phyloP scores from a whole-genome alignment of 35 echinoderm and acorn worm species.

The Diadema setosum region DNA sequence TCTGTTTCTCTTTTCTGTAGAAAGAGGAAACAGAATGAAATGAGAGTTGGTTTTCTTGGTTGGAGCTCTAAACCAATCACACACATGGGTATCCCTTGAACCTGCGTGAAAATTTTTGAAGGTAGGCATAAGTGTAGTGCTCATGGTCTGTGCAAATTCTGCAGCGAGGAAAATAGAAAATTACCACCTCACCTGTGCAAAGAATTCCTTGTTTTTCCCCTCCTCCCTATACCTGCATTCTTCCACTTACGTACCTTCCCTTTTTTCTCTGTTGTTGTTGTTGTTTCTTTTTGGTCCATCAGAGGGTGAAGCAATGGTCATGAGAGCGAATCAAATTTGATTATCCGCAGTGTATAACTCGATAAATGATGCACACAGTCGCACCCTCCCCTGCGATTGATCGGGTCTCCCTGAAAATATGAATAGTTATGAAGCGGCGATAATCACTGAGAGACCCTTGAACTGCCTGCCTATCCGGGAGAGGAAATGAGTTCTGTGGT shows the following conservation, averaged over 20 bases:
- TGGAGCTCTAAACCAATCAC: not conserved
- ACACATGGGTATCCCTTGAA: not conserved
- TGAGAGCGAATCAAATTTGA: constrained; percentile 10
- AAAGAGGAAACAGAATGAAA: not conserved
- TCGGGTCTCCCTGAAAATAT: constrained; percentile 8
- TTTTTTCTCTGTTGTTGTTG: not conserved
- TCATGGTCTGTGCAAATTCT: not conserved
- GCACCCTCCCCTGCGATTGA: not conserved
- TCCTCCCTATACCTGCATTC: no score
- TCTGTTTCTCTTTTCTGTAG: no score
- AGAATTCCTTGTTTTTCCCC: no score
- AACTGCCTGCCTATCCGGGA: not conserved
- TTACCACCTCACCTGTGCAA: not conserved
- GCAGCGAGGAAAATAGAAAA: not conserved
- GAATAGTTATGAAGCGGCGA: constrained; percentile 23
- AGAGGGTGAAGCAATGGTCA: not conserved
- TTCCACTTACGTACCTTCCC: not conserved
- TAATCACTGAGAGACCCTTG: not conserved
- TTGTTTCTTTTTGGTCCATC: not conserved
- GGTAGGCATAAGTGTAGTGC: not conserved
- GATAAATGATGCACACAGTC: constrained; percentile 4
- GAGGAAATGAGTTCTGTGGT: constrained; percentile 2
- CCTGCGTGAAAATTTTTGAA: not conserved
- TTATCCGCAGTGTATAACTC: not conserved
- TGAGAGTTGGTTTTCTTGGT: not conserved